Evolutionary conservation across 2,888 invertebrate species (phyloP), one percentile per base, ranked within the genome.

Genomic region (Acleris cristana): DNA sequence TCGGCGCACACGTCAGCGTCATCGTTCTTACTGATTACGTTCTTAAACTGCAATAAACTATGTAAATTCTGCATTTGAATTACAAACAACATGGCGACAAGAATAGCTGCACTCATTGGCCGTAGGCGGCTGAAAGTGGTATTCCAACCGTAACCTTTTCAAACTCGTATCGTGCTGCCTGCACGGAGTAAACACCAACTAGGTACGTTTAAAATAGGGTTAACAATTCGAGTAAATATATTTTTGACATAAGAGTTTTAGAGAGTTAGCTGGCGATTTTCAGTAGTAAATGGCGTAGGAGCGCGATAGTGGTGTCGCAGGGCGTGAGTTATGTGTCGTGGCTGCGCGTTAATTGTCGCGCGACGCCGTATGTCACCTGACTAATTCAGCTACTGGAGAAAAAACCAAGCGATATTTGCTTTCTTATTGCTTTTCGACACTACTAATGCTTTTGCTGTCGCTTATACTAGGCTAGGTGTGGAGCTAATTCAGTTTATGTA

Each of bases 11-110:
- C 59, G 64, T 64, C 53, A 61, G 45, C 61, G 64, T 60, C 79
- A 82, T 79, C 78, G 79, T 83, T 83, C 81, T 81, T 85, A 87
- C 86, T 85, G 88, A 89, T 87, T 83, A 84, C 84, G 81, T 88
- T 87, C 84, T 86, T 86, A 85, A 87, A 85, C 86, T 79, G 85
- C 81, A 84, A 85, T 87, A 87, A 87, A 87, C 85, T 88, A 90
- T 88, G 87, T 83, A 83, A 88, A 89, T 89, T 81, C 79, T 73
- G 72, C 81, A 86, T 88, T 89, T 88, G 87, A 88, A 89, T 88
- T 85, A 88, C 86, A 84, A 87, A 87, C 83, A 79, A 79, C 78
- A 69, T 72, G 78, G 78, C 74, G 78, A 78, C 79, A 77, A 70
- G 73, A 64, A 62, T 65, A 40, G 51, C 73, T 72, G 73, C 74